Conservation (phyloP, 64 coral and sea anemone species). For the Pocillopora damicornis region DNA sequence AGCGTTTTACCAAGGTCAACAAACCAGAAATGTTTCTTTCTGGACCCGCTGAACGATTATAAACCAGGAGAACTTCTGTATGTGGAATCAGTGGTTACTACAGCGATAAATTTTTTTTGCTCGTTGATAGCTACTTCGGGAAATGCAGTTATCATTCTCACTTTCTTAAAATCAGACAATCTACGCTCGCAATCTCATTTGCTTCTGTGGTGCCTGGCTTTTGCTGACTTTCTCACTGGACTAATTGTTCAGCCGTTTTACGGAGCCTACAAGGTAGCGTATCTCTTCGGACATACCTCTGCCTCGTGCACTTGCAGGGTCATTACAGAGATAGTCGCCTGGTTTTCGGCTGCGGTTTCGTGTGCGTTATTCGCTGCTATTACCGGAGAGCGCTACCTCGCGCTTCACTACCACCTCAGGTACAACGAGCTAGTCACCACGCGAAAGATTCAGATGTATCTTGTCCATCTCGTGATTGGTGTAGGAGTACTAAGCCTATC, state of each 20-base stretch:
- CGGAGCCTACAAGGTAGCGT: slow-evolving; percentile 31
- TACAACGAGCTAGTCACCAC: slow-evolving; percentile 32
- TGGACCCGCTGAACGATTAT: background rate
- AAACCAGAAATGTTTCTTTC: background rate
- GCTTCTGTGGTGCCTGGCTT: slow-evolving; percentile 31
- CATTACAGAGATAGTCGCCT: slow-evolving; percentile 32
- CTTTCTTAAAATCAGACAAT: slow-evolving; percentile 31
- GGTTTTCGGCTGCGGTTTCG: slow-evolving; percentile 45
- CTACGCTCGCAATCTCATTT: slow-evolving; percentile 38
- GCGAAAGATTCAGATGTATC: background rate
- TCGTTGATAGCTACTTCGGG: slow-evolving; percentile 1
- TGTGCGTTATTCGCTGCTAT: slow-evolving; percentile 15
- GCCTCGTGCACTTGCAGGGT: slow-evolving; percentile 2
- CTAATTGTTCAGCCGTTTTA: slow-evolving; percentile 50
- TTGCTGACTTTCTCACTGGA: slow-evolving; percentile 42
- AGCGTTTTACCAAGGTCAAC: background rate
- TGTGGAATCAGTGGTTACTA: background rate
- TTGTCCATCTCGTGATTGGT: background rate
- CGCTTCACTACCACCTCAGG: slow-evolving; percentile 25
- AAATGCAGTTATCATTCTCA: slow-evolving; percentile 26
- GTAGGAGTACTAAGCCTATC: background rate
- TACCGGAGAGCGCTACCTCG: slow-evolving; percentile 37
- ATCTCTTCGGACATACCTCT: background rate
- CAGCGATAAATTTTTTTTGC: background rate
- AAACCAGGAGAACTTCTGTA: background rate